A percentile compares a stretch with the other conserved stretches of the same genome.
These are phyloP conservation scores for Anhinga rufa DNA, from an alignment of 2,113 vertebrate species.

Conservation along the genomic window DNA sequence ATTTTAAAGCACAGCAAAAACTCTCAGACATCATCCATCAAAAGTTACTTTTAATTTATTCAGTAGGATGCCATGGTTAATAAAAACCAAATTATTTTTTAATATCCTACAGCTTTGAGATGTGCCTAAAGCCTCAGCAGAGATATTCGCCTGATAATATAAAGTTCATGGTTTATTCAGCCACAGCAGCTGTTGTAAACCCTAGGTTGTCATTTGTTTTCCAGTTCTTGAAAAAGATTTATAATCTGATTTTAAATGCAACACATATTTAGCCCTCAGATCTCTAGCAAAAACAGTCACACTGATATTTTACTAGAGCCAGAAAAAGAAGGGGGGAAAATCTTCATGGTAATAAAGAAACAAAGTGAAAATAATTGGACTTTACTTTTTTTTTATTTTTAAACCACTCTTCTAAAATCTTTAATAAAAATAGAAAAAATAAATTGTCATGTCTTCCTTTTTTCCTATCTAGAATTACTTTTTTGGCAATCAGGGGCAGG, in stretches of 20 bases:
- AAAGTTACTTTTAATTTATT: slow-evolving; percentile 57
- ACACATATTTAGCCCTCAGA: slow-evolving; percentile 14
- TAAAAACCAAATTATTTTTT: slow-evolving; percentile 55
- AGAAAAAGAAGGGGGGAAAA: background rate
- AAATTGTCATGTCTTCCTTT: background rate
- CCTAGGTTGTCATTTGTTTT: slow-evolving; percentile 43
- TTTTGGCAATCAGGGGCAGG: background rate
- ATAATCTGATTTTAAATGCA: slow-evolving; percentile 37
- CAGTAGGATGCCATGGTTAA: slow-evolving; percentile 15
- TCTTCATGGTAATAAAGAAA: background rate
- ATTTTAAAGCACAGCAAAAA: slow-evolving; percentile 31
- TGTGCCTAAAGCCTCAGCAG: slow-evolving; percentile 12
- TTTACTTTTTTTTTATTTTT: background rate
- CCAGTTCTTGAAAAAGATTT: slow-evolving; percentile 47
- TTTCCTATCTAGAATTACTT: background rate
- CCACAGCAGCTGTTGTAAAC: slow-evolving; percentile 38
- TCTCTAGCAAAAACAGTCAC: slow-evolving; percentile 1
- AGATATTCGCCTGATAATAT: slow-evolving; percentile 32
- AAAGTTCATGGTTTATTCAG: slow-evolving; percentile 64
- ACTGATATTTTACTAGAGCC: background rate
- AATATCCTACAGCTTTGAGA: slow-evolving; percentile 27
- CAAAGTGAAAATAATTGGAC: background rate
- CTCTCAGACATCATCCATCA: background rate
- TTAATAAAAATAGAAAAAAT: background rate
- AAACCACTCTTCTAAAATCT: background rate